Evolutionary conservation across 2,113 vertebrate species (phyloP).

Genomic region (Psittacus erithacus): DNA sequence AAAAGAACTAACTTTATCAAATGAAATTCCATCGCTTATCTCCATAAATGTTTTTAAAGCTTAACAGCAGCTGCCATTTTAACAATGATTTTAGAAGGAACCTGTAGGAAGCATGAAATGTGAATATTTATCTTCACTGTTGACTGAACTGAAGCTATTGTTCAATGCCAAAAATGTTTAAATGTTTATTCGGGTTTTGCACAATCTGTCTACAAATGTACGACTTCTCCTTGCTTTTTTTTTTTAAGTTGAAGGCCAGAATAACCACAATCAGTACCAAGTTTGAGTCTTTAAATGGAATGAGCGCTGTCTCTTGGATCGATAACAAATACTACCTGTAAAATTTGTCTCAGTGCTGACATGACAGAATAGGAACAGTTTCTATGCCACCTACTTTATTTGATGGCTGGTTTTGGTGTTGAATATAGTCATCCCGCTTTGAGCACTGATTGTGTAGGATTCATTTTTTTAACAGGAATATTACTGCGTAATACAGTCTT

Average conservation of each 20-base stretch:
- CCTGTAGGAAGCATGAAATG: background rate
- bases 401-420: background rate
- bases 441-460: background rate
- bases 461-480: background rate
- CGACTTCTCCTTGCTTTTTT: fast-evolving
- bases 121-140: background rate
- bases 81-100: background rate
- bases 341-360: background rate
- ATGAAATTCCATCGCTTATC: background rate
- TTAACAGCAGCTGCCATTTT: background rate
- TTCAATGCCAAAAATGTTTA: background rate
- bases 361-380: background rate
- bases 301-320: background rate
- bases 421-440: background rate
- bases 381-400: background rate
- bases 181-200: background rate
- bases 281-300: background rate
- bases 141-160: background rate
- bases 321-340: background rate
- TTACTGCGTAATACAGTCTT: background rate
- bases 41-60: background rate
- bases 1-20: background rate
- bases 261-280: background rate
- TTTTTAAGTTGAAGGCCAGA: background rate
- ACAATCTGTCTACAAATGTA: background rate